These are phyloP conservation scores for Drosophila tropicalis DNA, from an alignment of 1,140 invertebrate species.

Conservation along the genomic window DNA sequence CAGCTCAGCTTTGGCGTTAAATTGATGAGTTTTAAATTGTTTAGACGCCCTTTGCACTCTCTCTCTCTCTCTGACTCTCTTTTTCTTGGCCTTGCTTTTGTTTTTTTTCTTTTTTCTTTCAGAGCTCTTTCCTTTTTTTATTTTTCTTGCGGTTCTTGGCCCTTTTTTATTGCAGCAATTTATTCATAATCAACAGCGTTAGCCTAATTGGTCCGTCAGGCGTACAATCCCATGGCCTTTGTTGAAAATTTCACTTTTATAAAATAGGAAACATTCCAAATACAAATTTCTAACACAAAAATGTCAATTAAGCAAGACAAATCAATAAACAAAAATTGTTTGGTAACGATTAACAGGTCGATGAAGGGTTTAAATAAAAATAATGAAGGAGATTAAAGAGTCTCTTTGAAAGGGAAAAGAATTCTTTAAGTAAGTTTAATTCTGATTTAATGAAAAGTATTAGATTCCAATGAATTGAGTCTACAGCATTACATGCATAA, in stretches of 20 bases:
- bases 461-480: too few species aligned
- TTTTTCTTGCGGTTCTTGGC: neutral
- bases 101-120: slow-evolving; percentile 4
- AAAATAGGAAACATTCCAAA: slow-evolving; percentile 5
- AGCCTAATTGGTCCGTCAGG: slow-evolving; percentile 60
- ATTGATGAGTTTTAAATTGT: slow-evolving; percentile 79
- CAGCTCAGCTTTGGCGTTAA: slow-evolving; percentile 64
- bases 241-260: slow-evolving; percentile 25
- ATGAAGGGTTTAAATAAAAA: too few species aligned
- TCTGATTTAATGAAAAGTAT: too few species aligned
- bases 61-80: too few species aligned
- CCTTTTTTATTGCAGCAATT: slow-evolving; percentile 46
- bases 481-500: too few species aligned
- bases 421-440: too few species aligned
- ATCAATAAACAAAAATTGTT: neutral
- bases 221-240: slow-evolving; percentile 29
- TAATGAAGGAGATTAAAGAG: too few species aligned
- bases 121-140: slow-evolving; percentile 11
- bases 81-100: too few species aligned
- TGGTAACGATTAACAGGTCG: neutral
- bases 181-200: slow-evolving; percentile 66
- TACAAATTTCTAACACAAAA: slow-evolving; percentile 3
- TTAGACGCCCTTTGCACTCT: slow-evolving; percentile 5
- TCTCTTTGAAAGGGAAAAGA: too few species aligned
- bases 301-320: slow-evolving; percentile 5